phyloP scores from a whole-genome alignment of 1,140 invertebrate species.

The Cylas formicarius region DNA sequence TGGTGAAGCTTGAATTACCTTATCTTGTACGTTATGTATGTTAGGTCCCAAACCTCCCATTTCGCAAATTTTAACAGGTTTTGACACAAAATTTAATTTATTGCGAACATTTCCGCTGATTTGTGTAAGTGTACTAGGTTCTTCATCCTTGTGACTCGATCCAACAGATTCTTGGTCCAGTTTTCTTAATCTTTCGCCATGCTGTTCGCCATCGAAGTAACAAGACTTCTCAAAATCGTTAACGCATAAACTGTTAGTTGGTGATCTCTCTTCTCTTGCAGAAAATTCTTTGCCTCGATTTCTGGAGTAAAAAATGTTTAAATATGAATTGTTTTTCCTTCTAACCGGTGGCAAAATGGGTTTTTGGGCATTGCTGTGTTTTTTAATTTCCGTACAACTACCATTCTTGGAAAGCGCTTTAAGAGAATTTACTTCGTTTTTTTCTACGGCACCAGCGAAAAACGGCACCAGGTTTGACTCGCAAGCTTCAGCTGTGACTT shows the following conservation, averaged over 20 bases:
- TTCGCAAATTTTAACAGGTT: constrained; percentile 9
- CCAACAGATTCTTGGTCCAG: too few relatives aligned
- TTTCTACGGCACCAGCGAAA: constrained; percentile 15
- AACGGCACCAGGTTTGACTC: constrained; percentile 13
- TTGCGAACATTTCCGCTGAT: too few relatives aligned
- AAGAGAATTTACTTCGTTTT: constrained; percentile 12
- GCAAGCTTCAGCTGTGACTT: neutral
- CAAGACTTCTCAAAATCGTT: neutral
- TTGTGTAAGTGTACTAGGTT: too few relatives aligned
- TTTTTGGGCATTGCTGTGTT: too few relatives aligned
- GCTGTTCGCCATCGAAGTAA: neutral
- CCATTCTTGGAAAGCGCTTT: constrained; percentile 12
- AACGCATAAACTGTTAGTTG: constrained; percentile 11
- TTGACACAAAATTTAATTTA: too few relatives aligned
- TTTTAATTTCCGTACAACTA: constrained; percentile 11
- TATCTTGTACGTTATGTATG: constrained; percentile 21
- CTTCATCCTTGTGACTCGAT: too few relatives aligned
- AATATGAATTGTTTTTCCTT: constrained; percentile 23
- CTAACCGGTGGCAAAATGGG: neutral
- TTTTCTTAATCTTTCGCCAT: constrained; percentile 10
- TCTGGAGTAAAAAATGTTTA: constrained; percentile 27
- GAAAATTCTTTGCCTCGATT: too few relatives aligned
- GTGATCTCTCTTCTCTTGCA: constrained; percentile 10
- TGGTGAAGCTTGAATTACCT: constrained; percentile 15
- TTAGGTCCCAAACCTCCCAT: constrained; percentile 23